Conservation (phyloP, 2,113 vertebrate species). For the Alethe diademata region DNA sequence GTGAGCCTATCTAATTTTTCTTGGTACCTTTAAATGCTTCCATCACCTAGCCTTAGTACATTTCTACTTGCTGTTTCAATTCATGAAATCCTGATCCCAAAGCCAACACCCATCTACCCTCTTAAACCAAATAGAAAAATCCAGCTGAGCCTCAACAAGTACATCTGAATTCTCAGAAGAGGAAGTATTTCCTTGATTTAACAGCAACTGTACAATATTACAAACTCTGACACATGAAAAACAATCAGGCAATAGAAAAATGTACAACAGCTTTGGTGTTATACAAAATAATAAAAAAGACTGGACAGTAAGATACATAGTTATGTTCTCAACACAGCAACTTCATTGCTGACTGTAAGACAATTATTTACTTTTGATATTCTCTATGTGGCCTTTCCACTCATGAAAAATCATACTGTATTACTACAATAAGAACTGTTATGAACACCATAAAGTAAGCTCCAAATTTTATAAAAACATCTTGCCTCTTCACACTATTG, state of each 20-base stretch:
- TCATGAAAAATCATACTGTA: slow-evolving; percentile 40
- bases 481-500: slow-evolving; percentile 60
- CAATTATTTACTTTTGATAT: slow-evolving; percentile 21
- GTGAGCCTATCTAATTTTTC: not conserved
- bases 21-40: not conserved
- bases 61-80: not conserved
- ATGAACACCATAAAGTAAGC: slow-evolving; percentile 44
- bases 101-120: not conserved
- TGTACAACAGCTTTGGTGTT: slow-evolving; percentile 82
- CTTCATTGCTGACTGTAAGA: slow-evolving; percentile 46
- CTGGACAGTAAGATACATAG: slow-evolving; percentile 64
- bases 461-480: slow-evolving; percentile 48
- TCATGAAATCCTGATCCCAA: slow-evolving; percentile 57
- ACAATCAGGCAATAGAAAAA: slow-evolving; percentile 79
- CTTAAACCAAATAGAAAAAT: slow-evolving; percentile 2
- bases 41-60: not conserved
- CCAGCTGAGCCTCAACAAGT: slow-evolving; percentile 59
- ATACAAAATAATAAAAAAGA: slow-evolving; percentile 73
- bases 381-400: slow-evolving; percentile 21
- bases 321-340: slow-evolving; percentile 58
- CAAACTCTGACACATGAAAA: slow-evolving; percentile 76
- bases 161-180: slow-evolving; percentile 73
- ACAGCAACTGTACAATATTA: slow-evolving; percentile 79
- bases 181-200: slow-evolving; percentile 73
- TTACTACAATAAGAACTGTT: slow-evolving; percentile 41